phyloP scores from a whole-genome alignment of 2,113 vertebrate species.

The Ammodytes dubius region DNA sequence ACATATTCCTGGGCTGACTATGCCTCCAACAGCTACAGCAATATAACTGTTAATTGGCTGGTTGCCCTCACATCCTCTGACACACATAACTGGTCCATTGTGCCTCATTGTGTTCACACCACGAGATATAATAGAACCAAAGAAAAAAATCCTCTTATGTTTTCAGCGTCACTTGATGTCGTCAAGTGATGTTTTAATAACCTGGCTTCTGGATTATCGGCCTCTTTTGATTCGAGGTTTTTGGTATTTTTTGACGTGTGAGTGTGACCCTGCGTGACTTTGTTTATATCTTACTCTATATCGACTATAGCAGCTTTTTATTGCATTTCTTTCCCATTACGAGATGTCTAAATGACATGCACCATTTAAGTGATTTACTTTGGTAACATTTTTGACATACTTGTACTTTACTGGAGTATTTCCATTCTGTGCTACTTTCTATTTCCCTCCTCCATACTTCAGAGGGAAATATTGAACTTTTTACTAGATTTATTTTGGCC shows the following conservation, averaged over 20 bases:
- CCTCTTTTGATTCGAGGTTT: conserved; percentile 18
- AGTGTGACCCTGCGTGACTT: not conserved
- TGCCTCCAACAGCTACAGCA: not conserved
- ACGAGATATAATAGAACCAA: conserved; percentile 28
- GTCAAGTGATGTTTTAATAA: conserved; percentile 39
- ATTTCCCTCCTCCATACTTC: too few relatives aligned
- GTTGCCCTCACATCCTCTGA: not conserved
- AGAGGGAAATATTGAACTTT: not conserved
- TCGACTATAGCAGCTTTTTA: not conserved
- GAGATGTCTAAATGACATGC: too few relatives aligned
- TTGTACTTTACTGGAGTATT: not conserved
- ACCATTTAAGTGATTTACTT: not conserved
- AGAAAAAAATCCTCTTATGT: conserved; percentile 53
- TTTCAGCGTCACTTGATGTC: conserved; percentile 48
- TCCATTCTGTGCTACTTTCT: not conserved
- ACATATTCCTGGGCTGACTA: not conserved
- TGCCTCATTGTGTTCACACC: conserved; percentile 35
- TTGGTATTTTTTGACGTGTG: conserved; percentile 19
- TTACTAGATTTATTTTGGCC: too few relatives aligned
- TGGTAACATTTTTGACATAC: not conserved
- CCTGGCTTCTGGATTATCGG: conserved; percentile 30
- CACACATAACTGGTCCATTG: not conserved
- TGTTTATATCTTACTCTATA: not conserved
- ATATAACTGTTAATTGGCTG: not conserved
- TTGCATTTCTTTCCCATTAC: not conserved